Evolutionary conservation across 2,797 vertebrate genomes (phyloP).

Genomic region (Enteromius afrohamiltoni): DNA sequence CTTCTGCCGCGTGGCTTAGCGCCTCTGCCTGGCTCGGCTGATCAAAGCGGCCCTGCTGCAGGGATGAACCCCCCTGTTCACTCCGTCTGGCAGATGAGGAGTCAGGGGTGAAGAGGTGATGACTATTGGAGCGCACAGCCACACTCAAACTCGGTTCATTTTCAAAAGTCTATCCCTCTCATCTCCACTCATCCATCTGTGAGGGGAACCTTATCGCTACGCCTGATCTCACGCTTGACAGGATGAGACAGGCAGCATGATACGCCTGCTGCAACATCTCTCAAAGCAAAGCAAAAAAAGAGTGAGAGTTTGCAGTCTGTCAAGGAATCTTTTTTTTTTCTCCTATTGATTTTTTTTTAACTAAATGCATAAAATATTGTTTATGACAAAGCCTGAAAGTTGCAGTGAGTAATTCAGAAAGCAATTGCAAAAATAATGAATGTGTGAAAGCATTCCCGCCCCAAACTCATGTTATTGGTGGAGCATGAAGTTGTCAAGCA

Average conservation of each 20-base stretch:
- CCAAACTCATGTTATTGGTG: constrained; percentile 4
- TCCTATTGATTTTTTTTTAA: not conserved
- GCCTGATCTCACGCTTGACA: constrained; percentile 39
- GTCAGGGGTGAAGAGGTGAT: constrained; percentile 60
- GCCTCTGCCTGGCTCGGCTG: constrained; percentile 52
- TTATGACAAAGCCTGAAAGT: not conserved
- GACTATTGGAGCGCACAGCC: constrained; percentile 47
- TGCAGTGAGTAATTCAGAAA: not conserved
- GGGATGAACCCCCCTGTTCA: constrained; percentile 48
- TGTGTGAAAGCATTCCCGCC: not conserved
- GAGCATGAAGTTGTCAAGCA: not conserved
- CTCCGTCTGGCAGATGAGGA: constrained; percentile 49
- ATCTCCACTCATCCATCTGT: constrained; percentile 56
- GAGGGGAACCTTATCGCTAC: constrained; percentile 44
- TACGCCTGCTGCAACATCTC: not conserved
- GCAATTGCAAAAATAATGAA: not conserved
- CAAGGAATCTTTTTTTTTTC: not conserved
- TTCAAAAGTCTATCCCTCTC: constrained; percentile 54
- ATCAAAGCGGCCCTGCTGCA: constrained; percentile 60
- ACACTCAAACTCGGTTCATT: constrained; percentile 51
- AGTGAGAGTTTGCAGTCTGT: constrained; percentile 3
- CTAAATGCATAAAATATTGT: not conserved
- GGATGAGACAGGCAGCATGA: constrained; percentile 10
- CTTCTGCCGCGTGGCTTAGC: constrained; percentile 65
- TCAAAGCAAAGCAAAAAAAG: not conserved